Evolutionary conservation across 92 coral and sea anemone species (phyloP), one percentile per base, ranked within the genome.

Genomic region (Heteractis magnifica): DNA sequence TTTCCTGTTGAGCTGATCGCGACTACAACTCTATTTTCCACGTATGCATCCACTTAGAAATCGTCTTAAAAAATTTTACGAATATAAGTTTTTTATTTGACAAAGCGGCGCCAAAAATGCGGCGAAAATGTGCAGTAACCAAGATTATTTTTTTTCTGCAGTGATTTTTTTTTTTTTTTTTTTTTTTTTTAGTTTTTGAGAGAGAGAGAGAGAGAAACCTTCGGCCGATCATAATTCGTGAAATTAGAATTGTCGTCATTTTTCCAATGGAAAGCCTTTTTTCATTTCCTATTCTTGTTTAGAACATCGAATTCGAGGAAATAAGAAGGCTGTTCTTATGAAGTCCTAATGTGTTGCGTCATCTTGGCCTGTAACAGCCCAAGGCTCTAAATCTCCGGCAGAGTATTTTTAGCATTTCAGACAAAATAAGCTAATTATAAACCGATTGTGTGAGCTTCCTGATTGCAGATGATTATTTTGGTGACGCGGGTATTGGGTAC

Each of bases 281-380:
- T 68, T 68, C 73, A 21, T 68, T 68, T 68, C 73, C 73, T 68
- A 4, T 68, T 18, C 71, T 64, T 64, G 26, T 20, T 68, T 68
- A 10, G 11, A 68, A n/a, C 10, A 20, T 26, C 3, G 73, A 26
- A 23, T 8, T 68, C 10, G 49, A 26, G 58, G 10, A 53, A 53
- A 53, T 53, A 53, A 34, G 58, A 53, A 53, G 12, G 49, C 73
- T n/a, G 44, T 68, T 68, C 49, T 26, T 0, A 68, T 68, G 23
- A 68, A 68, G 73, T 23, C 9, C 15, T 68, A 68, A 20, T 68
- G 73, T 26, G 26, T 68, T 6, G 26, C 73, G 49, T 68, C 73
- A 26, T 26, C 49, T 7, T 4, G 73, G 49, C 73, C 23, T 9
- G 6, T 20, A 68, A 68, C 49, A 68, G 49, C 73, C 49, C 49